Evolutionary conservation across 2,797 vertebrate genomes (phyloP).

Genomic region (Amazona finschi): DNA sequence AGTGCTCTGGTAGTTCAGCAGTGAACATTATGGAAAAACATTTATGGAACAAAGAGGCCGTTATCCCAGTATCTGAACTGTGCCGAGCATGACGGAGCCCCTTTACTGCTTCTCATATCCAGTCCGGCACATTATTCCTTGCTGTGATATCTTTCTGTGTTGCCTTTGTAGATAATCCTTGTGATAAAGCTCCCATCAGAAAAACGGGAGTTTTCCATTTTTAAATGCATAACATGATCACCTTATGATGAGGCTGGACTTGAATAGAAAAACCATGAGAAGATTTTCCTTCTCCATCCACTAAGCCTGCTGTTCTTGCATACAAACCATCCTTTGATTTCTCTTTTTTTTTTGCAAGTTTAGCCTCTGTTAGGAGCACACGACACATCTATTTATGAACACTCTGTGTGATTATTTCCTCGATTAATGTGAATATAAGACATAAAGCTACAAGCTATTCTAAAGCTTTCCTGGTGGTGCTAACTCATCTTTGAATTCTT

Average conservation of each 20-base stretch:
- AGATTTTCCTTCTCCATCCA: background rate
- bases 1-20: slow-evolving; percentile 13
- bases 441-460: background rate
- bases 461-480: background rate
- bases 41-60: background rate
- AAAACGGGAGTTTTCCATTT: slow-evolving; percentile 26
- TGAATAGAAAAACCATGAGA: slow-evolving; percentile 17
- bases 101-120: slow-evolving; percentile 2
- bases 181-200: slow-evolving; percentile 35
- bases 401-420: background rate
- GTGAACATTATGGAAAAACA: background rate
- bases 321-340: background rate
- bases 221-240: background rate
- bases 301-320: slow-evolving; percentile 13
- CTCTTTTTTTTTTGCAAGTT: background rate
- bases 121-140: background rate
- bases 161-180: slow-evolving; percentile 46
- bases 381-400: background rate
- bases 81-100: background rate
- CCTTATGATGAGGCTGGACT: background rate
- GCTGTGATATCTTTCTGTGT: background rate
- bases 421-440: slow-evolving; percentile 21
- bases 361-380: background rate
- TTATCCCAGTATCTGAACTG: background rate
- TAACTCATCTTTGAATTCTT: background rate